Percentiles rank a stretch among this genome's conserved stretches.
Evolutionary conservation across 2,113 vertebrate genomes (phyloP).

Genomic region (Pandion haliaetus): DNA sequence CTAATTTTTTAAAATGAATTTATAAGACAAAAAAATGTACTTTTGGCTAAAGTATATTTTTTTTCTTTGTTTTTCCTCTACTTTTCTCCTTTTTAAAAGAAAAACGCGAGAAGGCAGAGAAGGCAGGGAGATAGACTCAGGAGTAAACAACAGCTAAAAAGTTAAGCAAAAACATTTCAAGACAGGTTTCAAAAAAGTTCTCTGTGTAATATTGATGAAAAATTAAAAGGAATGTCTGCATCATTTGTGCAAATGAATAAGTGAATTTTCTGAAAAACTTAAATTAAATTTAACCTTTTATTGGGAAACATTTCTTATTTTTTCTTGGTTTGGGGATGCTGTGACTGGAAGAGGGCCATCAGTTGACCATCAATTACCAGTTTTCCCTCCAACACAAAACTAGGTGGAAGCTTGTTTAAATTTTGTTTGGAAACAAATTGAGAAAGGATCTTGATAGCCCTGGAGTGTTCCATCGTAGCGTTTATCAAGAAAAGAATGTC

Average conservation of each 20-base stretch:
- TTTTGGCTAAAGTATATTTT: background rate
- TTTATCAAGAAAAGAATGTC: background rate
- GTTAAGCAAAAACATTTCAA: background rate
- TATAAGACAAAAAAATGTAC: background rate
- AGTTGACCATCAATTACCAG: background rate
- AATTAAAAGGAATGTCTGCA: background rate
- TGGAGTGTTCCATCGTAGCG: background rate
- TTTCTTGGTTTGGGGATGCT: background rate
- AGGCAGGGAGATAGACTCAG: accelerated
- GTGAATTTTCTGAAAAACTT: background rate
- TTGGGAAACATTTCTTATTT: background rate
- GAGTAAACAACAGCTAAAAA: background rate
- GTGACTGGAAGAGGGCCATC: background rate
- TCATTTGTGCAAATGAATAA: background rate
- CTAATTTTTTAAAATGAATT: background rate
- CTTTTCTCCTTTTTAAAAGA: background rate
- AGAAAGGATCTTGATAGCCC: background rate
- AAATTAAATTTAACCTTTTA: background rate
- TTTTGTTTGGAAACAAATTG: background rate
- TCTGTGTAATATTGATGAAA: background rate
- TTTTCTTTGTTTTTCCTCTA: background rate
- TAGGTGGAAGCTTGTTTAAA: background rate
- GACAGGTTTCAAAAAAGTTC: background rate
- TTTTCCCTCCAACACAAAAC: background rate
- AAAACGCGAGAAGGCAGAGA: background rate